phyloP scores from a whole-genome alignment of 2,888 invertebrate genomes.

The Mamestra brassicae region DNA sequence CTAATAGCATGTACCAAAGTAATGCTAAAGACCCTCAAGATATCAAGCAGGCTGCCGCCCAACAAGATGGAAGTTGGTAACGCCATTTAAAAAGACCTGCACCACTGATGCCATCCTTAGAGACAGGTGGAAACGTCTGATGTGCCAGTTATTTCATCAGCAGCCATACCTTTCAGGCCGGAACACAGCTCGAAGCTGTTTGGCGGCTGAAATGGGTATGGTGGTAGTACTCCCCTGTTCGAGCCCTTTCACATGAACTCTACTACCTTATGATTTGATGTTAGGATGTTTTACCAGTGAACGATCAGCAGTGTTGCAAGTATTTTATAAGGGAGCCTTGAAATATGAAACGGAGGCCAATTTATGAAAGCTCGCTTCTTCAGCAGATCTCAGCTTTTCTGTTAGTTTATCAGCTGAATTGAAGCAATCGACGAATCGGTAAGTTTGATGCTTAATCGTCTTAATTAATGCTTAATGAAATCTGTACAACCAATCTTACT shows the following conservation, averaged over 20 bases:
- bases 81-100: not conserved
- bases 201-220: slow-evolving; percentile 18
- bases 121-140: slow-evolving; percentile 17
- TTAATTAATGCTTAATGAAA: not conserved
- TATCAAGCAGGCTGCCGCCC: not conserved
- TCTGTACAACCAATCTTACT: not conserved
- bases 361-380: too few relatives aligned
- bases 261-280: slow-evolving; percentile 25
- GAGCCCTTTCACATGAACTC: slow-evolving; percentile 39
- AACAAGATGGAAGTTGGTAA: not conserved
- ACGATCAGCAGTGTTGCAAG: not conserved
- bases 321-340: not conserved
- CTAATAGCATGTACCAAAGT: not conserved
- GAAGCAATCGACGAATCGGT: not conserved
- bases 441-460: not conserved
- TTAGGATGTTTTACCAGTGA: not conserved
- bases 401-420: not conserved
- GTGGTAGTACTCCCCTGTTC: slow-evolving; percentile 44
- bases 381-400: not conserved
- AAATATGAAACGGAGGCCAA: not conserved
- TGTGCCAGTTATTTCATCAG: slow-evolving; percentile 35
- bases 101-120: slow-evolving; percentile 14
- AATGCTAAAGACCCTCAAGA: not conserved
- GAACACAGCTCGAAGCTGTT: slow-evolving; percentile 19
- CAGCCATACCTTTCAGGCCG: slow-evolving; percentile 23